Base-by-base conservation (phyloP, 2,113 vertebrate genomes). In the Brachirus orientalis region DNA sequence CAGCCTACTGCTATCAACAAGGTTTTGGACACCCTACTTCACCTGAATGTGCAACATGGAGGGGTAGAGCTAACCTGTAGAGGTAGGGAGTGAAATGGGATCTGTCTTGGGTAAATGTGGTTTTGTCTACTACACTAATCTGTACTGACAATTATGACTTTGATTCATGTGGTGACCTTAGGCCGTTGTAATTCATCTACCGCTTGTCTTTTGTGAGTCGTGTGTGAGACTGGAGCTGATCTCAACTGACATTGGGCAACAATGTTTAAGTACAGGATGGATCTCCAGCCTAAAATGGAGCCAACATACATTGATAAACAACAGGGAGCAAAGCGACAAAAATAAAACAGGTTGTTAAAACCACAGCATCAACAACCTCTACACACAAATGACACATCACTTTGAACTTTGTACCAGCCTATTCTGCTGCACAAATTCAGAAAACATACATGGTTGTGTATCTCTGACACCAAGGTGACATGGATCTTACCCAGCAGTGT, bases 401-500 rank as follows among this genome's bases (percentile, higher is more conserved):
- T 37, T 13, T 16, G 13, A 56, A 36, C 43, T 58, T 45, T 6
- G 13, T 1, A 48, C 41, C n/a, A 28, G 52, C 33, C 22, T 28
- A 2, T 28, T 28, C 22, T 3, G 22, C 22, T 3, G 22, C n/a
- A n/a, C n/a, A n/a, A n/a, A n/a, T n/a, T n/a, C 2, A 50, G 17
- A 44, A 14, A 22, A 52, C 1, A 35, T 47, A 19, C 12, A 18
- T 4, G 14, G 37, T 58, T 33, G 54, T 36, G 1, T 1, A 12
- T 63, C 35, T 38, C 18, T 62, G 63, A 59, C 55, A 36, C 33
- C 6, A 58, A 40, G 63, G 53, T 58, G 3, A 37, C 6, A 3
- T 0, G 8, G 37, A 9, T 69, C 95, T 16, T 95, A 99, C 97
- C 96, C 50, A 99, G 88, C 1, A 99, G 84, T 0, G 95, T 98